Conservation (phyloP, 2,888 invertebrate species). For the Marasmarcha lunaedactyla region DNA sequence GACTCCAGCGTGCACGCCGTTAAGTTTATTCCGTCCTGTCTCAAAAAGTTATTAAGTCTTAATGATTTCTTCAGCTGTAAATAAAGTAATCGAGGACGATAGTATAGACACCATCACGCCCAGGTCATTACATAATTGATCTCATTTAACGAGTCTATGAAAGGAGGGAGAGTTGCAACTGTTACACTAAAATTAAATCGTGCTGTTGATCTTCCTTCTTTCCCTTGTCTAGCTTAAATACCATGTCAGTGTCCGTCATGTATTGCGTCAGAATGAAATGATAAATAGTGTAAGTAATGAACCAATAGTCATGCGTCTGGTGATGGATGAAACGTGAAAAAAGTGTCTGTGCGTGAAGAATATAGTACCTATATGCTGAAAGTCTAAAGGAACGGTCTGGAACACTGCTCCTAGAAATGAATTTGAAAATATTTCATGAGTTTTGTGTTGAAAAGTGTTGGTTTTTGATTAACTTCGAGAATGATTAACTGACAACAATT, state of each 20-base stretch:
- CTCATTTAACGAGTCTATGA: neutral
- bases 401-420: conserved; percentile 21
- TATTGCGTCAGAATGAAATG: no score
- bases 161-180: neutral
- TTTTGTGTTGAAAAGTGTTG: neutral
- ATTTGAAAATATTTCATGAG: conserved; percentile 1
- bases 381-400: conserved; percentile 22
- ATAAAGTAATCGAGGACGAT: conserved; percentile 10
- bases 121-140: neutral
- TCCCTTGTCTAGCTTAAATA: no score
- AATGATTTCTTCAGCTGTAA: conserved; percentile 19
- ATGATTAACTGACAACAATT: no score
- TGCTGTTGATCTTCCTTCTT: no score
- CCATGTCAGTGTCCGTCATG: no score
- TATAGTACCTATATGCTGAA: conserved; percentile 24
- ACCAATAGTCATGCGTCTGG: neutral
- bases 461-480: no score
- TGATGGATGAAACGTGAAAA: neutral
- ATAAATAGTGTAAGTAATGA: no score
- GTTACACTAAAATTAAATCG: no score
- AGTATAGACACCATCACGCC: neutral
- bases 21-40: conserved; percentile 61
- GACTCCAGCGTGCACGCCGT: conserved; percentile 56
- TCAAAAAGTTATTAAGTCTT: conserved; percentile 32
- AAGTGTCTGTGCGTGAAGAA: conserved; percentile 10